Conservation (phyloP, 2,888 invertebrate species). For the Agapostemon virescens region DNA sequence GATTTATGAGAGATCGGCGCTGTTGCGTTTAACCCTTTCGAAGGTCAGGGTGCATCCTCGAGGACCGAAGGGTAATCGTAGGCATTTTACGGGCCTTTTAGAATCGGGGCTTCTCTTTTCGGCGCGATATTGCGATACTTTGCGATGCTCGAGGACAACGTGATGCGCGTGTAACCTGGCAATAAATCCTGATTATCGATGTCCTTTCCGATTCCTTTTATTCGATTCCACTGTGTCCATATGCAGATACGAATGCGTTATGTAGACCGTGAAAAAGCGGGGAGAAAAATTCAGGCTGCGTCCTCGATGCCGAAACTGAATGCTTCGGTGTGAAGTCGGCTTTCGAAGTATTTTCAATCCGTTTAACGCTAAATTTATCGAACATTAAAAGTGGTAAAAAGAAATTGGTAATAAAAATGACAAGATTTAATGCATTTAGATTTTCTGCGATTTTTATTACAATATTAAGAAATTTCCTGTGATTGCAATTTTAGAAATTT, state of each 20-base stretch:
- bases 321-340: not conserved
- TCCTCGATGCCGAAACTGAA: not conserved
- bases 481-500: too few species aligned
- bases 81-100: conserved; percentile 75
- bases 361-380: too few species aligned
- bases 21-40: conserved; percentile 61
- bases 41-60: conserved; percentile 66
- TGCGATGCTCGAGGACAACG: conserved; percentile 66
- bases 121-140: conserved; percentile 60
- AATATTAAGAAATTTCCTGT: too few species aligned
- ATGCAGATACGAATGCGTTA: conserved; percentile 59
- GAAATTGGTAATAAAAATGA: too few species aligned
- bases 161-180: conserved; percentile 72
- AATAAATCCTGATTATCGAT: conserved; percentile 77
- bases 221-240: conserved; percentile 58
- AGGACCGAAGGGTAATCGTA: conserved; percentile 74
- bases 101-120: conserved; percentile 52
- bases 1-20: conserved; percentile 65
- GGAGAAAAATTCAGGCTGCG: conserved; percentile 37
- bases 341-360: not conserved
- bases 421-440: too few species aligned
- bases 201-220: conserved; percentile 54
- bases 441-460: too few species aligned
- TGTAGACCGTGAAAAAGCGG: conserved; percentile 61
- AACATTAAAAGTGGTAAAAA: too few species aligned